Conservation (phyloP, 2,888 invertebrate species). For the Heteropelma amictum region DNA sequence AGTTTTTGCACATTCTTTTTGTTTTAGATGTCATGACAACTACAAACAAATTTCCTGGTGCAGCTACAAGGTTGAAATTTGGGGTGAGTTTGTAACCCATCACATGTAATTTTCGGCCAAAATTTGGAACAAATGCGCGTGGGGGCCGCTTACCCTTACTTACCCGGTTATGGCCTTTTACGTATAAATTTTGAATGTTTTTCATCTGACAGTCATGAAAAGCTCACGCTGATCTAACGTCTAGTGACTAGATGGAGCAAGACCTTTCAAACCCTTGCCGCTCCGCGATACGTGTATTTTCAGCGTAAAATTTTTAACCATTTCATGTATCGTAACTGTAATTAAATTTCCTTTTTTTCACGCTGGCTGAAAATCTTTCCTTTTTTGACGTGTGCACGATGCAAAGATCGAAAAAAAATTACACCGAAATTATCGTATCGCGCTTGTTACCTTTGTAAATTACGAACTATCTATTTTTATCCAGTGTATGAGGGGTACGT, state of each 20-base stretch:
- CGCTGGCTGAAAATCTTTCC: neutral
- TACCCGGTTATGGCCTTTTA: no score
- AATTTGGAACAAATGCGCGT: neutral
- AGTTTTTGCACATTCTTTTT: slow-evolving; percentile 4
- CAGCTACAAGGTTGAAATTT: neutral
- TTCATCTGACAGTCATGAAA: slow-evolving; percentile 42
- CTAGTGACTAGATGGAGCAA: slow-evolving; percentile 75
- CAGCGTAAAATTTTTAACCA: slow-evolving; percentile 20
- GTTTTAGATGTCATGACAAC: no score
- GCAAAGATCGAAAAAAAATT: neutral
- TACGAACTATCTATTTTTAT: slow-evolving; percentile 62
- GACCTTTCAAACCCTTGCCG: slow-evolving; percentile 55
- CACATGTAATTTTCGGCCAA: neutral
- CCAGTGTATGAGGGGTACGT: slow-evolving; percentile 64
- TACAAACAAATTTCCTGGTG: no score
- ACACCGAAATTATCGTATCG: slow-evolving; percentile 32
- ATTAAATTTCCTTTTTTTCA: neutral
- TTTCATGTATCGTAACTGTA: slow-evolving; percentile 4
- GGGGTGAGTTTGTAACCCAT: neutral
- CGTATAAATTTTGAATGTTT: neutral
- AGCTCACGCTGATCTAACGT: slow-evolving; percentile 62
- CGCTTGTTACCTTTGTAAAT: slow-evolving; percentile 58
- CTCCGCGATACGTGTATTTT: slow-evolving; percentile 36
- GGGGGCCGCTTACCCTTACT: no score
- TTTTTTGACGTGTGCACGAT: neutral